Base-by-base conservation (phyloP, 2,113 vertebrate genomes). In the Probosciger aterrimus region DNA sequence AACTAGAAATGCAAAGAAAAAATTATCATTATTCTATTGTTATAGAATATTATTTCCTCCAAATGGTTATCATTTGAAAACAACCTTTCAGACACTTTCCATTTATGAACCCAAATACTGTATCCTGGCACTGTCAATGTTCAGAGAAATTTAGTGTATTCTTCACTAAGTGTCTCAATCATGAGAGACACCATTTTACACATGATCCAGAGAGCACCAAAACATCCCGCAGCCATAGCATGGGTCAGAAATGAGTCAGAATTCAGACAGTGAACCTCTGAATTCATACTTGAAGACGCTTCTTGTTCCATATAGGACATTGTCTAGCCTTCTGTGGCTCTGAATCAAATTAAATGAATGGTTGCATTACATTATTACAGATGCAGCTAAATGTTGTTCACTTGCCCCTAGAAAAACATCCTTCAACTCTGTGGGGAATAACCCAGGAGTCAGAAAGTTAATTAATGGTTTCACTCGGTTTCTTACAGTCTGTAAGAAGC, bases 281-380 rank as follows among this genome's bases (percentile, higher is more conserved):
- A 92, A 95, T 78, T 91, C 79, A 78, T 75, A 53, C 60, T 86
- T 82, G 23, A 86, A 77, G 76, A 77, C 0, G 8, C 67, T 92
- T 82, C 89, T 95, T 44, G 31, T 86, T 81, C 46, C 60, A 86
- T 73, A 77, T 3, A 90, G 59, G 53, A 73, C 85, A 73, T 28
- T 78, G 64, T 81, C 87, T 59, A 79, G 55, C 44, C 78, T 89
- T 89, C 71, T 79, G 84, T 57, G 74, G 41, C 67, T 92, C 91
- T 95, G 91, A 95, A 97, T 93, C 81, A 91, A 96, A 91, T 82
- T 2, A 95, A 97, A 97, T 96, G 81, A 95, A 93, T 87, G 87
- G 81, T 87, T 96, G 49, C 62, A 73, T 84, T 76, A 52, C n/a
- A 62, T 96, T 93, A 95, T 95, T 96, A 96, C 47, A 95, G 86